These are phyloP conservation scores for Hemitrygon akajei DNA, from an alignment of 2,797 vertebrate genomes.

Conservation along the genomic window DNA sequence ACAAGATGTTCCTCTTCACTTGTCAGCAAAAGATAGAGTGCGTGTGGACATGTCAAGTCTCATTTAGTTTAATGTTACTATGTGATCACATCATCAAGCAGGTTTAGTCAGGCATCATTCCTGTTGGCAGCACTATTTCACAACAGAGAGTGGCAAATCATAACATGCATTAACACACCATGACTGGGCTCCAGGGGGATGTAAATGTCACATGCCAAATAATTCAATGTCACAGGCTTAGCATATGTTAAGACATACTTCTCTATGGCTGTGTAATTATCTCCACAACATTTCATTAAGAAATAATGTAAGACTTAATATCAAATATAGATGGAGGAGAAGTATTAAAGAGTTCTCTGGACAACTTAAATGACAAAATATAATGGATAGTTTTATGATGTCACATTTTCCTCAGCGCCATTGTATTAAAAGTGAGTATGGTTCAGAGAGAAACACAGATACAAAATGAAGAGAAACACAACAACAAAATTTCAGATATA, in stretches of 20 bases:
- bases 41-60: constrained; percentile 26
- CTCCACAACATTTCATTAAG: neutral
- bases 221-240: constrained; percentile 15
- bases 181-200: constrained; percentile 11
- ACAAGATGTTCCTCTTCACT: neutral
- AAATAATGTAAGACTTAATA: neutral
- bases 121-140: constrained; percentile 20
- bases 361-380: neutral
- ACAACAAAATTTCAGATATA: neutral
- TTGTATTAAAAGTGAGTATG: neutral
- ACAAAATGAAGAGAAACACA: neutral
- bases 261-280: neutral
- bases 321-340: neutral
- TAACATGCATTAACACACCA: constrained; percentile 9
- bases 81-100: constrained; percentile 7
- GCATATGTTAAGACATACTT: neutral
- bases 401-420: neutral
- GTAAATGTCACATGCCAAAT: constrained; percentile 22
- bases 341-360: neutral
- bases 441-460: neutral
- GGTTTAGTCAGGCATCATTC: constrained; percentile 32
- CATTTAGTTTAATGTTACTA: neutral
- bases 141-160: neutral
- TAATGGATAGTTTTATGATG: neutral
- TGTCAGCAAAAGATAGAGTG: neutral